phyloP scores from a whole-genome alignment of 53 echinoderm and acorn worm species.

The Temnopleurus reevesii region DNA sequence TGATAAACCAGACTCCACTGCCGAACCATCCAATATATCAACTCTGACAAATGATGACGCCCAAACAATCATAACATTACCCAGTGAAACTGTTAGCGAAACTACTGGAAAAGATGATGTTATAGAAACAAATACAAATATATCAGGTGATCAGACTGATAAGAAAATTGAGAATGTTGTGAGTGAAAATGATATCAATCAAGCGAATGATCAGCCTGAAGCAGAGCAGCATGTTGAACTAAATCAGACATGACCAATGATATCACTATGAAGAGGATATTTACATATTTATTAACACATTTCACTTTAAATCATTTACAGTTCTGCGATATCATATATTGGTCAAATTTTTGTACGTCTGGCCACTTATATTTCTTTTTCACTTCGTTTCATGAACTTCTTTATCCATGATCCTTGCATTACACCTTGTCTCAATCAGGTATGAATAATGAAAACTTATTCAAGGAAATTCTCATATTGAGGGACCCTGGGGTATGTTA shows the following conservation, averaged over 20 bases:
- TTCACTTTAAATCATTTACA: no score
- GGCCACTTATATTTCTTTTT: no score
- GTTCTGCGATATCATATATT: no score
- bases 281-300: no score
- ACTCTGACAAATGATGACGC: not conserved
- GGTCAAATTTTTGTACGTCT: no score
- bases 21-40: not conserved
- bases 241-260: constrained; percentile 43
- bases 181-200: not conserved
- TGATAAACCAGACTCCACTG: not conserved
- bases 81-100: not conserved
- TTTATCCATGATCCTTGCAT: no score
- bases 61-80: not conserved
- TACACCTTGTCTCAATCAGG: no score
- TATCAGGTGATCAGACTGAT: not conserved
- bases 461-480: no score
- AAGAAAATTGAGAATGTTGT: not conserved
- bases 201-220: constrained; percentile 44
- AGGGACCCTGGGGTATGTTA: no score
- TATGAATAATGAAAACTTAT: no score
- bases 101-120: not conserved
- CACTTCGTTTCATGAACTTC: no score
- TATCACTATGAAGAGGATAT: no score
- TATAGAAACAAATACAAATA: not conserved
- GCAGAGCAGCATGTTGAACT: constrained; percentile 47